Conservation (phyloP, 1,140 invertebrate genomes). For the Drosophila cardini region DNA sequence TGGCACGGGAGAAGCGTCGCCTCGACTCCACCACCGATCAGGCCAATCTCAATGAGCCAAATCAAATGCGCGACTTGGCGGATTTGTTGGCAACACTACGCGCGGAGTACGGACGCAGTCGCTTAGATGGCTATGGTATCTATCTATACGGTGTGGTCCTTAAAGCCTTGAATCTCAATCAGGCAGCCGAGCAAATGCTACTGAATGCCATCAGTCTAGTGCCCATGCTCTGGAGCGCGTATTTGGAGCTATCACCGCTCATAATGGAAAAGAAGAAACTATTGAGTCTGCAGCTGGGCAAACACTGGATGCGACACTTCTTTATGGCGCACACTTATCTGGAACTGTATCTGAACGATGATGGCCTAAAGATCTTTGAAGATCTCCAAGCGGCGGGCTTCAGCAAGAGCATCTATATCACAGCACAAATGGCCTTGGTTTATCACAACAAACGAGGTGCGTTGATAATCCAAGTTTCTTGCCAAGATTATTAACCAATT, state of each 20-base stretch:
- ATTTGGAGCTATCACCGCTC: constrained; percentile 95
- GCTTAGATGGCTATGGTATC: constrained; percentile 94
- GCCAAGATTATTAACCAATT: neutral
- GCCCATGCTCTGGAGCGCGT: constrained; percentile 96
- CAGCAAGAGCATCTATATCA: constrained; percentile 94
- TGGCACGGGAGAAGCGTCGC: constrained; percentile 95
- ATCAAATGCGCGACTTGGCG: constrained; percentile 86
- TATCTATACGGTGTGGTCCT: constrained; percentile 97
- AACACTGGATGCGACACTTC: constrained; percentile 98
- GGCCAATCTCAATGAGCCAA: constrained; percentile 88
- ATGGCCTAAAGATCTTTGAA: constrained; percentile 93
- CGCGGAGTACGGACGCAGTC: constrained; percentile 87
- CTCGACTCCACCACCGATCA: constrained; percentile 93
- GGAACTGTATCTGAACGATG: constrained; percentile 95
- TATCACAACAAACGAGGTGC: constrained; percentile 96
- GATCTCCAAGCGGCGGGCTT: constrained; percentile 92
- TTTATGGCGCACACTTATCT: constrained; percentile 96
- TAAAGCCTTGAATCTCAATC: constrained; percentile 93
- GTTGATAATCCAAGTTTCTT: neutral
- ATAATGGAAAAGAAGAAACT: constrained; percentile 92
- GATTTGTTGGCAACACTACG: constrained; percentile 86
- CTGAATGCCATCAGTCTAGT: constrained; percentile 91
- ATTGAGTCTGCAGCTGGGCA: constrained; percentile 89
- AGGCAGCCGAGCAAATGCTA: constrained; percentile 91
- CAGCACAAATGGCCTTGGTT: constrained; percentile 95